Percentiles rank a stretch among this genome's conserved stretches.
Evolutionary conservation across 2,113 vertebrate genomes (phyloP).

Genomic region (Oreochromis spilurus): DNA sequence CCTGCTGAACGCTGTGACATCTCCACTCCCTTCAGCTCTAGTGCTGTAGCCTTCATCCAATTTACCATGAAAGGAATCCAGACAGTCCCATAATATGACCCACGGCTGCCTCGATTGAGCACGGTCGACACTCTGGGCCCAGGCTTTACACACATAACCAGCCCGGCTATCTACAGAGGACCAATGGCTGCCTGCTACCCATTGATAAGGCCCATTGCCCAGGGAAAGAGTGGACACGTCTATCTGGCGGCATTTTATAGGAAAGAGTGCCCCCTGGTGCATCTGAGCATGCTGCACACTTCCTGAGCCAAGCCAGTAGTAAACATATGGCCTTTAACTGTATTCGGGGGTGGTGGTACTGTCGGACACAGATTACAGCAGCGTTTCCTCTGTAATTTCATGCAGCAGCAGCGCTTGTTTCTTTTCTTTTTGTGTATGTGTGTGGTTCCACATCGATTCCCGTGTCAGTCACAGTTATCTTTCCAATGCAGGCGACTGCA

Average conservation of each 20-base stretch:
- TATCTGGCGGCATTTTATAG: constrained; percentile 23
- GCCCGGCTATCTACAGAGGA: constrained; percentile 36
- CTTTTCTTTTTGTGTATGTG: neutral
- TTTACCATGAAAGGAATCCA: constrained; percentile 58
- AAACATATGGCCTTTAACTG: neutral
- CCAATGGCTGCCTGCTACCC: constrained; percentile 49
- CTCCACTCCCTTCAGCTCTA: constrained; percentile 41
- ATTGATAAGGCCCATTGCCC: constrained; percentile 58
- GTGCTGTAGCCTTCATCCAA: constrained; percentile 52
- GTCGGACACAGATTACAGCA: constrained; percentile 29
- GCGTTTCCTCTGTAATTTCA: constrained; percentile 18
- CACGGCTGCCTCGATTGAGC: constrained; percentile 28
- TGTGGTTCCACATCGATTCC: constrained; percentile 12
- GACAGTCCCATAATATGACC: constrained; percentile 50
- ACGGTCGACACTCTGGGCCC: constrained; percentile 14
- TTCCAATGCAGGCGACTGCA: constrained; percentile 24
- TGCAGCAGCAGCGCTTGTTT: neutral
- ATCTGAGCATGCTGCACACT: neutral
- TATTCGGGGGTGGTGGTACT: neutral
- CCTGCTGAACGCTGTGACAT: constrained; percentile 39
- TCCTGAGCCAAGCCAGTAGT: neutral
- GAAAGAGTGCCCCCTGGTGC: constrained; percentile 63
- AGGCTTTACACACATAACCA: constrained; percentile 37
- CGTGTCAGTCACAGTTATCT: constrained; percentile 47
- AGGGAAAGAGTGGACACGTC: neutral